phyloP scores from a whole-genome alignment of 2,888 invertebrate genomes.

The Nemapogon koenigi region DNA sequence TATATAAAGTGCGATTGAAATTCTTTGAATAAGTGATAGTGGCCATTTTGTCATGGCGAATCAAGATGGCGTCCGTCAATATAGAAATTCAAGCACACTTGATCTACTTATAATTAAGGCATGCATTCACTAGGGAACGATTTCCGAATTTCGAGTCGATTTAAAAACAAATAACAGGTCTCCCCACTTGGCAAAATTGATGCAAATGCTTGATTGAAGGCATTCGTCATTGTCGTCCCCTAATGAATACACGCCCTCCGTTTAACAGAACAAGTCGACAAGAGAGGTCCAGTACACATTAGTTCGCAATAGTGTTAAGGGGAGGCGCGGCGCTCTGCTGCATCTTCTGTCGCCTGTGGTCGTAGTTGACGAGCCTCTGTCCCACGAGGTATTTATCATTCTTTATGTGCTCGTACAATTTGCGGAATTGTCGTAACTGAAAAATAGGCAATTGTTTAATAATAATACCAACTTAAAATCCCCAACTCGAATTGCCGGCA shows the following conservation, averaged over 20 bases:
- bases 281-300: neutral
- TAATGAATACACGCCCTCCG: neutral
- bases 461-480: no score
- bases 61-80: no score
- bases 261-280: neutral
- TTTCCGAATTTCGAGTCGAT: neutral
- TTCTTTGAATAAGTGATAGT: no score
- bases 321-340: slow-evolving; percentile 31
- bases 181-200: neutral
- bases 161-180: neutral
- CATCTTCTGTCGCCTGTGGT: slow-evolving; percentile 75
- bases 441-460: no score
- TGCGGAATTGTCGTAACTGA: slow-evolving; percentile 92
- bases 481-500: no score
- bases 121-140: neutral
- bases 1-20: no score
- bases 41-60: no score
- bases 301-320: no score
- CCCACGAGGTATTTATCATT: slow-evolving; percentile 99
- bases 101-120: no score
- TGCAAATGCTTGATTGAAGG: neutral
- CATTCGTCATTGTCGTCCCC: neutral
- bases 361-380: slow-evolving; percentile 95
- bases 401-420: slow-evolving; percentile 96
- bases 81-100: no score